phyloP scores from a whole-genome alignment of 2,888 invertebrate genomes.

The Orthosia cruda region DNA sequence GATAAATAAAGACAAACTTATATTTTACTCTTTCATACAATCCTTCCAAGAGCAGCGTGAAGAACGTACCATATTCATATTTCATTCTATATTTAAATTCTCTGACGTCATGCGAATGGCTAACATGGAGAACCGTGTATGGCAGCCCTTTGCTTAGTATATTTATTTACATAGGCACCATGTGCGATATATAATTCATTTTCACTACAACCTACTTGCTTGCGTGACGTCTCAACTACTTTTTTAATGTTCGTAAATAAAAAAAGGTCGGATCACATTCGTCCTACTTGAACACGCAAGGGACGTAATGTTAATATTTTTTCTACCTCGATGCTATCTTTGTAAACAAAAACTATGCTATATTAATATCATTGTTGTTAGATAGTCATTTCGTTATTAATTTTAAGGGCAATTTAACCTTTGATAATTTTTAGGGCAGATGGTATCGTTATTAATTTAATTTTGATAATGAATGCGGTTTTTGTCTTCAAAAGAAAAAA shows the following conservation, averaged over 20 bases:
- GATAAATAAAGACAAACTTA: constrained; percentile 26
- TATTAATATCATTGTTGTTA: constrained; percentile 51
- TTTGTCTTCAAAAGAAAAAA: constrained; percentile 10
- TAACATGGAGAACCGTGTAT: constrained; percentile 22
- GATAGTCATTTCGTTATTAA: constrained; percentile 60
- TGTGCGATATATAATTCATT: constrained; percentile 48
- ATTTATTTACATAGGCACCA: constrained; percentile 53
- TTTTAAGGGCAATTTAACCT: constrained; percentile 60
- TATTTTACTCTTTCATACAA: constrained; percentile 9
- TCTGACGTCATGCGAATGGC: constrained; percentile 35
- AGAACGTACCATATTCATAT: constrained; percentile 4
- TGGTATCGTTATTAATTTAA: constrained; percentile 55
- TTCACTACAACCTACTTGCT: constrained; percentile 58
- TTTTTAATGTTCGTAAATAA: constrained; percentile 67
- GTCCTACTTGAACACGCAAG: constrained; percentile 77
- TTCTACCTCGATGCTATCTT: constrained; percentile 70
- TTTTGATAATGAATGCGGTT: constrained; percentile 43
- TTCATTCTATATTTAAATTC: constrained; percentile 27
- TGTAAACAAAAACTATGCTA: constrained; percentile 49
- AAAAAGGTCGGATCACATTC: constrained; percentile 72
- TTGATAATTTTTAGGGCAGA: constrained; percentile 48
- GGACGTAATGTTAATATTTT: constrained; percentile 66
- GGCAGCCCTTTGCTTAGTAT: constrained; percentile 30
- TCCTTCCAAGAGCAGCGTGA: neutral
- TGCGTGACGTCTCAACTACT: constrained; percentile 72